Evolutionary conservation across 30 jellyfish, hydroid and myxozoan species (phyloP), one percentile per base, ranked within the genome.

Genomic region (Chironex yamaguchii): DNA sequence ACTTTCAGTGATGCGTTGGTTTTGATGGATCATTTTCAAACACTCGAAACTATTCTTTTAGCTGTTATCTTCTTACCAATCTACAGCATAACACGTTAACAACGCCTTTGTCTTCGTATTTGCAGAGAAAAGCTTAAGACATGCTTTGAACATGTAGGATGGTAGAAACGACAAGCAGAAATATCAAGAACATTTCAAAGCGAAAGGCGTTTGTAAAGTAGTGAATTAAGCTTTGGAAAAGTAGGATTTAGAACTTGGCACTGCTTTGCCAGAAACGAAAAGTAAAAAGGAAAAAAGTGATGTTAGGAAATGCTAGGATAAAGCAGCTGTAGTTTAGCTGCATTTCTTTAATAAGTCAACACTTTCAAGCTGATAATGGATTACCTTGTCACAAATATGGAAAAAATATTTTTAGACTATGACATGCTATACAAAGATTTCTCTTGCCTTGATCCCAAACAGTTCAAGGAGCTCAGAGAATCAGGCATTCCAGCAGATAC

Each of bases 401-500:
- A 36, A 22, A 48, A 3, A 65, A 21, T 74, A 24, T 67, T 81
- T 48, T 29, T 34, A 13, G 62, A 64, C 32, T 76, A 66, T 23
- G 36, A 81, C 85, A 24, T 13, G 49, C 24, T 81, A 76, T 81
- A 62, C 91, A 36, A 66, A 65, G 87, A 81, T 42, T 81, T 81
- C 49, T 67, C 84, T 26, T 81, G 91, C 86, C 48, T 81, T 26
- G 86, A 66, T 29, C 86, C 85, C n/a, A 63, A 62, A 73, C 21
- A 76, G 28, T 73, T 73, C 49, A 28, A 17, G 17, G 87, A 73
- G 49, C 54, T 73, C 34, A 31, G 24, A 20, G 13, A 22, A 53
- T 12, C 34, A 24, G 84, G 84, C 33, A 4, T 70, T 29, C 87
- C 80, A 2, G 51, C n/a, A 4, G 76, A 28, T 4, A 9, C 87